These are phyloP conservation scores for Mungos mungo DNA, from an alignment of 2,113 vertebrate genomes.

Conservation along the genomic window DNA sequence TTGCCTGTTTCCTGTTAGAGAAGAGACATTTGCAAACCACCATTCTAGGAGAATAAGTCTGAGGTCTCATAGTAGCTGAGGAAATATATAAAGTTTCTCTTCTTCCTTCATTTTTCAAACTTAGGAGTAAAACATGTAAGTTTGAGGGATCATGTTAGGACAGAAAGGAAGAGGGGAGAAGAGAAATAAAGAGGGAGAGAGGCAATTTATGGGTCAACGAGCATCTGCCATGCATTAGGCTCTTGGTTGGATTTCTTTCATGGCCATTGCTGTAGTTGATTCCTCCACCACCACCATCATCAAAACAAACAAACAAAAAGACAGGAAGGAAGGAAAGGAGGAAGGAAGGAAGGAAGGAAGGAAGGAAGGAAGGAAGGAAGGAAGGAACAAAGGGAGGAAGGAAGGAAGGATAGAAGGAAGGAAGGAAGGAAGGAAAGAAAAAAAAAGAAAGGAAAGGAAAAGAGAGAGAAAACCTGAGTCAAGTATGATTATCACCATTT, in stretches of 20 bases:
- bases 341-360: too few species aligned
- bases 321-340: too few species aligned
- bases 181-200: background rate
- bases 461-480: background rate
- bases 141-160: background rate
- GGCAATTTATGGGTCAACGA: background rate
- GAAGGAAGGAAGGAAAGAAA: background rate
- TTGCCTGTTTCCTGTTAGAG: background rate
- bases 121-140: background rate
- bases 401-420: background rate
- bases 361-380: background rate
- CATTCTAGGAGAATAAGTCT: background rate
- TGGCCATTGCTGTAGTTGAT: background rate
- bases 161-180: background rate
- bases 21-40: background rate
- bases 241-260: background rate
- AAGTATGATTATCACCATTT: background rate
- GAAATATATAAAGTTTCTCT: background rate
- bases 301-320: background rate
- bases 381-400: too few species aligned
- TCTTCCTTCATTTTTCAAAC: constrained; percentile 18
- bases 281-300: background rate
- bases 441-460: background rate
- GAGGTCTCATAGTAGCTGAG: background rate
- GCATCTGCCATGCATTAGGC: background rate